These are phyloP conservation scores for Polietes domitor DNA, from an alignment of 2,888 invertebrate genomes.

Conservation along the genomic window DNA sequence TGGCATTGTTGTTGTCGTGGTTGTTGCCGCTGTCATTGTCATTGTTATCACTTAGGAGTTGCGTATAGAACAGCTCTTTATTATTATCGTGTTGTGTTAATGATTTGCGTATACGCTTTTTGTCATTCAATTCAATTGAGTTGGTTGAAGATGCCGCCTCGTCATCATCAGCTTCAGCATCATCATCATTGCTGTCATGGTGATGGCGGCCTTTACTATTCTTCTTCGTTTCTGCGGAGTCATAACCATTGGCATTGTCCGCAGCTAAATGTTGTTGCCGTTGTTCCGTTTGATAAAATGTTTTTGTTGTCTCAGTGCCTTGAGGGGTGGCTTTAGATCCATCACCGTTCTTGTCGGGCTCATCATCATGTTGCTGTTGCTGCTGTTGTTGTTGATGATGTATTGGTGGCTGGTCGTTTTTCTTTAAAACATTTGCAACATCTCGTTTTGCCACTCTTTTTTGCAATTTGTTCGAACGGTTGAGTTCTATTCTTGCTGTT, in stretches of 20 bases:
- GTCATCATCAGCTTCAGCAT: constrained; percentile 34
- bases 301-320: constrained; percentile 69
- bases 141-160: background rate
- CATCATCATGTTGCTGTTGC: constrained; percentile 58
- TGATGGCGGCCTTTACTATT: constrained; percentile 58
- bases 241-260: constrained; percentile 50
- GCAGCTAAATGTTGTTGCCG: constrained; percentile 61
- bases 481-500: constrained; percentile 41
- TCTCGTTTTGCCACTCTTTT: constrained; percentile 66
- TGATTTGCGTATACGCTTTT: constrained; percentile 78
- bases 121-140: constrained; percentile 66
- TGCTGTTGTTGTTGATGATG: constrained; percentile 35
- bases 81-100: constrained; percentile 69
- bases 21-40: constrained; percentile 39
- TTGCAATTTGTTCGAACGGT: constrained; percentile 33
- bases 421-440: constrained; percentile 50
- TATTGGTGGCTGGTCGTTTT: constrained; percentile 28
- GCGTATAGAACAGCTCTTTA: constrained; percentile 63
- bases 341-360: constrained; percentile 29
- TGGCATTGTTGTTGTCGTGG: constrained; percentile 56
- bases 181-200: constrained; percentile 62
- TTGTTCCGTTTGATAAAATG: constrained; percentile 60
- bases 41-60: constrained; percentile 60
- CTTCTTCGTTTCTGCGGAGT: constrained; percentile 51
- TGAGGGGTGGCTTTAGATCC: constrained; percentile 33